These are phyloP conservation scores for Hippocampus zosterae DNA, from an alignment of 2,113 vertebrate species.

Conservation along the genomic window DNA sequence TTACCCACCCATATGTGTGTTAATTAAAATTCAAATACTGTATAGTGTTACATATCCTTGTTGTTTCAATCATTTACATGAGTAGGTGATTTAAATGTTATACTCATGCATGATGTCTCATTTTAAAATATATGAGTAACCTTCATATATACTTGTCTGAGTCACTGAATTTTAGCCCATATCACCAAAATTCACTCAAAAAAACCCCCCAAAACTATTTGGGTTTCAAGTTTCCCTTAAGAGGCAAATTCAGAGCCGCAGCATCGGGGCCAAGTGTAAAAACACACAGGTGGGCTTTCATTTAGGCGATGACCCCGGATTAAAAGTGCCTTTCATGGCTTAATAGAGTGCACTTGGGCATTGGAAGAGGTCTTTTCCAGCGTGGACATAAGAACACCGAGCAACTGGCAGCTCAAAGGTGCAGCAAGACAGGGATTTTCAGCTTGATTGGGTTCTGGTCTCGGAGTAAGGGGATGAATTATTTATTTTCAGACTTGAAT, in stretches of 20 bases:
- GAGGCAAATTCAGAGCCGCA: constrained; percentile 26
- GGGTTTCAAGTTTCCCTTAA: constrained; percentile 45
- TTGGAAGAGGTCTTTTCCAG: constrained; percentile 53
- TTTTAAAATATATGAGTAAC: background rate
- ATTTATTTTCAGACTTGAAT: constrained; percentile 73
- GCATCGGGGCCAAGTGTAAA: background rate
- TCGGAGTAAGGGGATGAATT: constrained; percentile 81
- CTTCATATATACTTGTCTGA: background rate
- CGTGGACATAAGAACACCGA: constrained; percentile 69
- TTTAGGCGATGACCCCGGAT: constrained; percentile 68
- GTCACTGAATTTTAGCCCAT: background rate
- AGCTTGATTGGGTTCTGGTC: constrained; percentile 87
- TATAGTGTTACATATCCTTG: too few relatives aligned
- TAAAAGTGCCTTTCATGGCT: constrained; percentile 58
- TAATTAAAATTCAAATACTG: too few relatives aligned
- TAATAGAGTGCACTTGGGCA: constrained; percentile 26
- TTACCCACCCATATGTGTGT: too few relatives aligned
- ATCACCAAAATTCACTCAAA: background rate
- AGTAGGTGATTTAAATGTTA: too few relatives aligned
- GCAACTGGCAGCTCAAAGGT: constrained; percentile 78
- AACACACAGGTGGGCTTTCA: constrained; percentile 30
- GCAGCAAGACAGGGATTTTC: constrained; percentile 81
- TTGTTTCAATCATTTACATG: too few relatives aligned
- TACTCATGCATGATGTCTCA: too few relatives aligned
- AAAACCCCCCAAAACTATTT: background rate